These are phyloP conservation scores for Prinia subflava DNA, from an alignment of 2,113 vertebrate genomes.

Conservation along the genomic window DNA sequence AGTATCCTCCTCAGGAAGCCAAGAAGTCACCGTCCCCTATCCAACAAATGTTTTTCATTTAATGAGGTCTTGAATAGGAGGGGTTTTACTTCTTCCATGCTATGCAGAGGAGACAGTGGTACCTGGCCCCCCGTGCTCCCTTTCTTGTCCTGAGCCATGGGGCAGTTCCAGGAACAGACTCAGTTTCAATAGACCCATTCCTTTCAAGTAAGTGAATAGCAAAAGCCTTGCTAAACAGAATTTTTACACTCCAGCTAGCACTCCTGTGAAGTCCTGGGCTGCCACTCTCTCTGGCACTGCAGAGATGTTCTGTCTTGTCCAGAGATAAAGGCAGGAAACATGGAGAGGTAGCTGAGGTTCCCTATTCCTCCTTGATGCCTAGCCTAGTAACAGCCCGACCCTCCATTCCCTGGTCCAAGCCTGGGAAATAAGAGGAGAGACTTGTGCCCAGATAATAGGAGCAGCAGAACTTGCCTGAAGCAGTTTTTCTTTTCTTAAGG, in stretches of 20 bases:
- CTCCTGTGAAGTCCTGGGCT: not conserved
- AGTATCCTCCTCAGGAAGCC: not conserved
- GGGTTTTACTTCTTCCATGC: not conserved
- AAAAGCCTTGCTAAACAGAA: not conserved
- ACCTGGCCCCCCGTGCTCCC: rapidly evolving
- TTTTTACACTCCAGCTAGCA: not conserved
- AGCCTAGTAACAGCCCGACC: not conserved
- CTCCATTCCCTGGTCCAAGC: not conserved
- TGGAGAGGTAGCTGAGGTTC: not conserved
- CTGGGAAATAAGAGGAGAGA: not conserved
- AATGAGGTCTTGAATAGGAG: not conserved
- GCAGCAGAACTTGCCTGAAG: not conserved
- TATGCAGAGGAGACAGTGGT: not conserved
- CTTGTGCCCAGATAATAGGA: not conserved
- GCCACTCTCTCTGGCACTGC: not conserved
- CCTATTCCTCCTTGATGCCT: not conserved
- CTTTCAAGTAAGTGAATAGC: not conserved
- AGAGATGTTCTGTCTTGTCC: not conserved
- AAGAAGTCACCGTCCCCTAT: not conserved
- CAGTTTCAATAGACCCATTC: not conserved
- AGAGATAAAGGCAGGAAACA: not conserved
- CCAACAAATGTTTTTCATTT: not conserved
- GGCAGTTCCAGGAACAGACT: not conserved
- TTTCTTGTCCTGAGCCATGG: not conserved
- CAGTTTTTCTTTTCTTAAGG: not conserved